Evolutionary conservation across 2,113 vertebrate genomes (phyloP).

Genomic region (Turnix velox): DNA sequence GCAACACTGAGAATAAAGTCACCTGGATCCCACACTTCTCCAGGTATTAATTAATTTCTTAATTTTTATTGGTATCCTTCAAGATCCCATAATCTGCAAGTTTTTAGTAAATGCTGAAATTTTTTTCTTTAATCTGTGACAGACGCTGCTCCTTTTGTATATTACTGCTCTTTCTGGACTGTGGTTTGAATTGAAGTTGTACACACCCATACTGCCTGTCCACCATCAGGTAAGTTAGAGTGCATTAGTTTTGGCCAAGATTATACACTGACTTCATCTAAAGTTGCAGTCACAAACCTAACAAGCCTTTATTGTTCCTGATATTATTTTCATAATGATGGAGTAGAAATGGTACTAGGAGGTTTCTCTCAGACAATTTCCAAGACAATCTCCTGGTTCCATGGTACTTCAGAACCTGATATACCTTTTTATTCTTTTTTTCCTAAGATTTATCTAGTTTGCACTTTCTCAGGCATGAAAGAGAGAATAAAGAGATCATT

Average conservation of each 20-base stretch:
- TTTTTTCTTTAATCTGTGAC: background rate
- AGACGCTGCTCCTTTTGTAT: background rate
- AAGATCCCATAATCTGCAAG: background rate
- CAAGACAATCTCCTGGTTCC: background rate
- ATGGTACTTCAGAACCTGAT: background rate
- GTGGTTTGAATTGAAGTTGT: background rate
- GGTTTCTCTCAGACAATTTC: fast-evolving
- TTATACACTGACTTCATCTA: fast-evolving
- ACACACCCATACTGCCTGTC: background rate
- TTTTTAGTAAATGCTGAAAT: background rate
- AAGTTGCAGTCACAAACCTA: background rate
- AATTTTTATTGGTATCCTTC: background rate
- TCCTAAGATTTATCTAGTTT: background rate
- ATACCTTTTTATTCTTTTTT: background rate
- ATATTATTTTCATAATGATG: background rate
- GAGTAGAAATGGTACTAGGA: background rate
- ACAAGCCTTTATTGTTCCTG: background rate
- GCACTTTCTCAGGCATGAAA: background rate
- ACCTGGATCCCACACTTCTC: background rate
- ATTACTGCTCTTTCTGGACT: background rate
- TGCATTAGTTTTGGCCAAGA: background rate
- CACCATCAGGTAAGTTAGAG: background rate
- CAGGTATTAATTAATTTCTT: background rate
- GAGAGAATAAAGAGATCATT: background rate
- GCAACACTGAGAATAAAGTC: background rate